phyloP scores from a whole-genome alignment of 2,888 invertebrate genomes.

The Coelopa pilipes region DNA sequence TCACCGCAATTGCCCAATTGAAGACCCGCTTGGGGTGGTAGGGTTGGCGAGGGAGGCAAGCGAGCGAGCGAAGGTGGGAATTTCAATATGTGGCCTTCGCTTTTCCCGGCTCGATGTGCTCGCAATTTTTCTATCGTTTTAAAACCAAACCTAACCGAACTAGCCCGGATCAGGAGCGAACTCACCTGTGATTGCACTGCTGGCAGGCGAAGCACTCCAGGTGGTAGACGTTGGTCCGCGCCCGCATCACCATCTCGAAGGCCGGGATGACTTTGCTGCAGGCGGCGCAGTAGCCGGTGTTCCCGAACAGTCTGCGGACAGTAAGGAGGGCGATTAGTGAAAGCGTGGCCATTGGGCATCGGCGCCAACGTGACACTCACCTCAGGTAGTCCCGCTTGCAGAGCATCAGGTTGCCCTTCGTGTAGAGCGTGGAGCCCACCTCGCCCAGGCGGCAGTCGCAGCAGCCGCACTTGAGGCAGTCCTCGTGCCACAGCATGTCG shows the following conservation, averaged over 20 bases:
- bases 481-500: constrained; percentile 97
- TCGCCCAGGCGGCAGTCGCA: constrained; percentile 97
- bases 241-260: constrained; percentile 99
- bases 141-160: no score
- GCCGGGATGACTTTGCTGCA: constrained; percentile 98
- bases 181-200: constrained; percentile 96
- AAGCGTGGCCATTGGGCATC: no score
- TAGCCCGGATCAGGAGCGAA: no score
- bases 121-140: no score
- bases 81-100: no score
- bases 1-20: neutral
- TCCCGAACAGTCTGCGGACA: constrained; percentile 84
- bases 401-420: constrained; percentile 93
- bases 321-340: constrained; percentile 11
- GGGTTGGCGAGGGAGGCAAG: no score
- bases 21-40: neutral
- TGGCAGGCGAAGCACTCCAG: constrained; percentile 98
- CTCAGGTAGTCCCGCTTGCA: constrained; percentile 97
- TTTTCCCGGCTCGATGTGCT: no score
- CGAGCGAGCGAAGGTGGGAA: no score
- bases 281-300: constrained; percentile 95
- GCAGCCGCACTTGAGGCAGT: constrained; percentile 96
- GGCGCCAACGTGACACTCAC: constrained; percentile 69
- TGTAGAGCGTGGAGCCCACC: constrained; percentile 94
- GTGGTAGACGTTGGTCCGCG: constrained; percentile 96